These are phyloP conservation scores for Sarcophaga variegata DNA, from an alignment of 2,888 invertebrate genomes.

Conservation along the genomic window DNA sequence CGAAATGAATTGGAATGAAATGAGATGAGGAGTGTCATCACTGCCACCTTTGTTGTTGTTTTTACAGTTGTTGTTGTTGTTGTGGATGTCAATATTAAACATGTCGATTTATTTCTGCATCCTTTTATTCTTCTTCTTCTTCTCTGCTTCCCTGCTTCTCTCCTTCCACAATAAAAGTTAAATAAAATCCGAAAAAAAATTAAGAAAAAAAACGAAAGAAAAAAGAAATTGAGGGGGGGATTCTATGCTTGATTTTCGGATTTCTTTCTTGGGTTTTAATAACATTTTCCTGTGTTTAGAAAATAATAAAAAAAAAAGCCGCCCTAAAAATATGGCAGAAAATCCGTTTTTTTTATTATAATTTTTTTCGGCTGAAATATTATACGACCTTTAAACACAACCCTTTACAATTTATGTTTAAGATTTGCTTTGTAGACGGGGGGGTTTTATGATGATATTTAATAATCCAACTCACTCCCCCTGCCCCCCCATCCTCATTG, in stretches of 20 bases:
- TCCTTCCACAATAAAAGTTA: constrained; percentile 42
- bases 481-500: background rate
- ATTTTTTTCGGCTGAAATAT: background rate
- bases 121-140: background rate
- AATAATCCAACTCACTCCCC: constrained; percentile 22
- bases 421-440: background rate
- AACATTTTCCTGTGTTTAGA: constrained; percentile 25
- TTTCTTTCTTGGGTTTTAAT: constrained; percentile 2
- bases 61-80: background rate
- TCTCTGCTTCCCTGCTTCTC: background rate
- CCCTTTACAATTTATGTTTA: background rate
- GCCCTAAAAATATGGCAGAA: constrained; percentile 19
- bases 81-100: constrained; percentile 52
- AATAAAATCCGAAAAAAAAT: constrained; percentile 54
- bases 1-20: background rate
- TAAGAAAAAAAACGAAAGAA: constrained; percentile 37
- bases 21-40: no score
- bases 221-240: constrained; percentile 33
- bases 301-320: background rate
- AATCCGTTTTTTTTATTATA: constrained; percentile 21
- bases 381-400: no score
- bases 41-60: background rate
- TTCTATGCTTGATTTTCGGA: constrained; percentile 41
- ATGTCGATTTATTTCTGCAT: constrained; percentile 41
- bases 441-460: constrained; percentile 32